Base-by-base conservation (phyloP, 2,888 invertebrate genomes). In the Noctua fimbriata region DNA sequence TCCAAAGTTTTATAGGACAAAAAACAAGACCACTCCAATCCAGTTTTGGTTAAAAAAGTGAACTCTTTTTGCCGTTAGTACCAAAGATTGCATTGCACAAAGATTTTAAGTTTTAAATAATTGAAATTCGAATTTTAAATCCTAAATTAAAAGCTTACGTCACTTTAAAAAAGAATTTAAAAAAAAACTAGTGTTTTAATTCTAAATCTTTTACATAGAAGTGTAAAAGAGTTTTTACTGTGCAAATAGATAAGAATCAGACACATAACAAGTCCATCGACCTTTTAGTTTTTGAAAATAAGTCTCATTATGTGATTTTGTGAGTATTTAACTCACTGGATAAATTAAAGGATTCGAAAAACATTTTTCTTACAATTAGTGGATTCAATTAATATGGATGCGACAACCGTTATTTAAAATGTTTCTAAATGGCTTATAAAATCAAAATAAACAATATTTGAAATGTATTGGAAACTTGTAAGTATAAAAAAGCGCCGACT, bases 71-170 rank as follows among this genome's bases (percentile, higher is more conserved):
- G 76, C 79, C 58, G 36, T 18, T 63, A 63, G 47, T 66, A 85
- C 87, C 82, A 87, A 89, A 89, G 89, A 86, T 81, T 75, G 67
- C 47, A 86, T 81, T 73, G 67, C 47, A 63, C 81, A 83, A 87
- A 82, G 72, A 83, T 85, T 60, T 58, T 55, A 52, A 69, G 41
- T 52, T 32, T 18, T 49, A 58, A 72, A 49, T 55, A 52, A 24
- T 73, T 52, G 5, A 44, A 71, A 52, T 0, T 52, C 16, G 6
- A 55, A 41, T 28, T 76, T 21, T 2, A 28, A 52, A 73, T 16
- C 12, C 18, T 24, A 44, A 69, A 71, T 24, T 63, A 49, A 65
- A 24, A 44, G 18, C 18, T 1, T 24, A 66, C 24, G 28, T 36
- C 12, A 28, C 21, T 32, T 3, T 14, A 47, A 58, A 74, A 24